Evolutionary conservation across 2,113 vertebrate genomes (phyloP).

Genomic region (Solea solea): DNA sequence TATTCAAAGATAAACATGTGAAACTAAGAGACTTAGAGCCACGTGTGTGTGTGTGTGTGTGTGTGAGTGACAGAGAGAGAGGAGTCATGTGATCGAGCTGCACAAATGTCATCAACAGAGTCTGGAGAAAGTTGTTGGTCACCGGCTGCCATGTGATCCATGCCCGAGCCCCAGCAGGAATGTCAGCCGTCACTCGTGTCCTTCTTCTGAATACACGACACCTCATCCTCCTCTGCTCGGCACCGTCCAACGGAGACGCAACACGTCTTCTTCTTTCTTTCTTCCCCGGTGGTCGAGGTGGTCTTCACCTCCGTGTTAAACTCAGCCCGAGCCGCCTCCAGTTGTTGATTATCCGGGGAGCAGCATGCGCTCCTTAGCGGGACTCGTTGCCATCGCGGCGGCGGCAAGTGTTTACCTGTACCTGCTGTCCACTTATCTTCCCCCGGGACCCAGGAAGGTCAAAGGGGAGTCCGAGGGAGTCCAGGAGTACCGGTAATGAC

Average conservation of each 20-base stretch:
- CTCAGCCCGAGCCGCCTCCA: background rate
- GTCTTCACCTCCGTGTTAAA: constrained; percentile 3
- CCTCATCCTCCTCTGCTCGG: too few species aligned
- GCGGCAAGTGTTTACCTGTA: constrained; percentile 80
- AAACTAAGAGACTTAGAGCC: background rate
- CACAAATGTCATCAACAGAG: background rate
- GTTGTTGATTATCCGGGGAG: background rate
- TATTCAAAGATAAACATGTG: too few species aligned
- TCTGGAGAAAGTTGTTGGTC: background rate
- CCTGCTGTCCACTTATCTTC: constrained; percentile 78
- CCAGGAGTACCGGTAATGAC: constrained; percentile 60
- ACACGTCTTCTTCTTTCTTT: background rate
- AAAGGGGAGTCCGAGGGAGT: background rate
- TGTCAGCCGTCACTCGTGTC: constrained; percentile 45
- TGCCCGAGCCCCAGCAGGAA: constrained; percentile 26
- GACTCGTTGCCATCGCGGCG: constrained; percentile 70
- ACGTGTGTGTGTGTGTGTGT: background rate
- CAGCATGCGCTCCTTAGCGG: constrained; percentile 78
- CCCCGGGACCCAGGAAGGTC: constrained; percentile 49
- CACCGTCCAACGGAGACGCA: background rate
- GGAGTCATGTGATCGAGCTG: background rate
- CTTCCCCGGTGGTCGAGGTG: too few species aligned
- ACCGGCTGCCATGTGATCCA: constrained; percentile 56
- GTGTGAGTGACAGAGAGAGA: too few species aligned
- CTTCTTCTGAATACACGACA: background rate